These are phyloP conservation scores for Pantherophis alleghaniensis DNA, from an alignment of 2,797 vertebrate species.

Conservation along the genomic window DNA sequence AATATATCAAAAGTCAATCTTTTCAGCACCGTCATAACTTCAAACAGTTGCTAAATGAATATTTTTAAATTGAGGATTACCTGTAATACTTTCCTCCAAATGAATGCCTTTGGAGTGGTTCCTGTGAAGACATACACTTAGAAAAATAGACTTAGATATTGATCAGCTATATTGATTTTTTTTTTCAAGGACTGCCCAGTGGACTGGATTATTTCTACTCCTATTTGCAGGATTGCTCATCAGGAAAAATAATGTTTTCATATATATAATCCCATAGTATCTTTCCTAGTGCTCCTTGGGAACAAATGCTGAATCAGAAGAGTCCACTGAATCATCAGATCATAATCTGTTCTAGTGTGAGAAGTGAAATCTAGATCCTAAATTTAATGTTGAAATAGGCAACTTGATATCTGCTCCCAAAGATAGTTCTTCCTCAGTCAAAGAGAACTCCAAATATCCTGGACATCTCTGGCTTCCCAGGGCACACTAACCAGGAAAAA, in stretches of 20 bases:
- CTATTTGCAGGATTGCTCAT: not conserved
- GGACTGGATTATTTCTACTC: not conserved
- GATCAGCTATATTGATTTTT: not conserved
- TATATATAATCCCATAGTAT: not conserved
- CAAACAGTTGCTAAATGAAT: not conserved
- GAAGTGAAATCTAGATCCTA: not conserved
- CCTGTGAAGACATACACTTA: conserved; percentile 9
- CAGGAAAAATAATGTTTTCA: not conserved
- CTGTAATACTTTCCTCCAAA: not conserved
- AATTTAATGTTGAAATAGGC: not conserved
- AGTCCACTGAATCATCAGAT: not conserved
- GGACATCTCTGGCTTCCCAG: not conserved
- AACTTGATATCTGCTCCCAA: not conserved
- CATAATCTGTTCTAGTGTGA: not conserved
- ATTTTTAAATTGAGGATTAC: not conserved
- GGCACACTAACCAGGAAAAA: not conserved
- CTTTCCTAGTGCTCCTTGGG: not conserved
- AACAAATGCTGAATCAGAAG: not conserved
- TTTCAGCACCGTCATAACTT: not conserved
- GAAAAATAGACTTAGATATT: conserved; percentile 10
- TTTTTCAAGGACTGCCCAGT: not conserved
- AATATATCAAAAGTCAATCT: not conserved
- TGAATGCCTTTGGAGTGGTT: conserved; percentile 9
- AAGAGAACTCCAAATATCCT: not conserved
- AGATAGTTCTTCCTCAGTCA: not conserved